Base-by-base conservation (phyloP, 1,140 invertebrate species). In the Bursaphelenchus mucronatus region DNA sequence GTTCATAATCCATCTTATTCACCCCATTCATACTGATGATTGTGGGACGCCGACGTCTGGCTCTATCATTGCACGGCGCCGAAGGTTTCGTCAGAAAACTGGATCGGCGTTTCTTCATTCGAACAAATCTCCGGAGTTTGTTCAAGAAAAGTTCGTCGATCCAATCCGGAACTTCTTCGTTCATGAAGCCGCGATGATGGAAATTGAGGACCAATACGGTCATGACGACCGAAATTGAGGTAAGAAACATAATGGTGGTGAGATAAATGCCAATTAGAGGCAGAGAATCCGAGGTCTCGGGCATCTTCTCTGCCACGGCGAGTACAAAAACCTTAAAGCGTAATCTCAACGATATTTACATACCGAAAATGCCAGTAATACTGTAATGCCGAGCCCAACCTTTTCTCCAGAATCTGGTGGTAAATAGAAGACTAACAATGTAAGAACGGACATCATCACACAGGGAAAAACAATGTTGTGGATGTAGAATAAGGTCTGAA, bases 301-400 rank as follows among this genome's bases (percentile, higher is more conserved):
- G 91, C 73, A 92, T 84, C 47, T 88, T 90, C 80, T 92, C 90
- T 50, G 90, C 83, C n/a, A 93, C 91, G 13, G 90, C 90, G 89
- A 93, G 91, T 1, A 93, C 84, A 81, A 92, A 93, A 10, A 93
- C 90, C 80, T 81, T 77, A 67, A 46, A 73, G 68, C 13, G 53
- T 7, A 55, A 55, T 55, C n/a, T 49, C 47, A 49, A 15, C 1
- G 6, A n/a, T 49, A 4, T 49, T 15, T 49, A 19, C n/a, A 49
- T 86, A 98, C 94, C 0, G 90, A 92, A 89, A 93, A 92, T 2
- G 90, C 91, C 3, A 93, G 85, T 3, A 93, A 84, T 0, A 90
- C 90, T 54, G 89, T 91, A 64, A 92, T 92, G 13, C 90, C 90
- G 72, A 84, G 82, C 9, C 81, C 76, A 17, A 83, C 76, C 82